phyloP scores from a whole-genome alignment of 2,113 vertebrate genomes.

The Phocoena phocoena region DNA sequence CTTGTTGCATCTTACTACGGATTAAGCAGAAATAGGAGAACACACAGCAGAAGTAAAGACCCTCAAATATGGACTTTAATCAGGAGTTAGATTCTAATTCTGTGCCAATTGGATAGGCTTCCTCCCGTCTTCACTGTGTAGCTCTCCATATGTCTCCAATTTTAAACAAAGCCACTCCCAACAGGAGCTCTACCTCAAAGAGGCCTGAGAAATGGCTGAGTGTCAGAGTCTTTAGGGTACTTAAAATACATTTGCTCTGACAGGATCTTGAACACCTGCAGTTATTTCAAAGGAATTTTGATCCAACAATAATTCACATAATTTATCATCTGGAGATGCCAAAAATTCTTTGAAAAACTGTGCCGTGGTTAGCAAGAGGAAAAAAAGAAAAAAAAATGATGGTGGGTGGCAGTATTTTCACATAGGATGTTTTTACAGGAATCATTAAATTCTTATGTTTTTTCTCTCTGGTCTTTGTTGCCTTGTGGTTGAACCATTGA shows the following conservation, averaged over 20 bases:
- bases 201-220: conserved; percentile 56
- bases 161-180: conserved; percentile 64
- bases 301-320: conserved; percentile 69
- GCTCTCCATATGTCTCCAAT: conserved; percentile 73
- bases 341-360: conserved; percentile 74
- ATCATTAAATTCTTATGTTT: conserved; percentile 34
- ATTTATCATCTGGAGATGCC: conserved; percentile 75
- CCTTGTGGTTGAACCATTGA: background rate
- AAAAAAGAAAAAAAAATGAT: conserved; percentile 32
- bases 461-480: conserved; percentile 28
- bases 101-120: conserved; percentile 51
- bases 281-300: conserved; percentile 80
- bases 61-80: conserved; percentile 35
- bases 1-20: background rate
- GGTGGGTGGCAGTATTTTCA: conserved; percentile 57
- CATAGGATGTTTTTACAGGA: conserved; percentile 42
- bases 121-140: conserved; percentile 52
- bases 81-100: conserved; percentile 47
- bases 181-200: conserved; percentile 56
- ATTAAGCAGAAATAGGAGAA: conserved; percentile 6
- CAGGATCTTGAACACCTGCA: conserved; percentile 78
- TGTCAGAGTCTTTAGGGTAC: conserved; percentile 50
- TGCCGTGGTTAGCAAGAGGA: conserved; percentile 39
- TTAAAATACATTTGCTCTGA: conserved; percentile 64
- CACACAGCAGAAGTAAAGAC: background rate